A percentile compares a stretch with the other conserved stretches of the same genome.
These are phyloP conservation scores for Odontamblyopus rebecca DNA, from an alignment of 2,797 vertebrate genomes.

Conservation along the genomic window DNA sequence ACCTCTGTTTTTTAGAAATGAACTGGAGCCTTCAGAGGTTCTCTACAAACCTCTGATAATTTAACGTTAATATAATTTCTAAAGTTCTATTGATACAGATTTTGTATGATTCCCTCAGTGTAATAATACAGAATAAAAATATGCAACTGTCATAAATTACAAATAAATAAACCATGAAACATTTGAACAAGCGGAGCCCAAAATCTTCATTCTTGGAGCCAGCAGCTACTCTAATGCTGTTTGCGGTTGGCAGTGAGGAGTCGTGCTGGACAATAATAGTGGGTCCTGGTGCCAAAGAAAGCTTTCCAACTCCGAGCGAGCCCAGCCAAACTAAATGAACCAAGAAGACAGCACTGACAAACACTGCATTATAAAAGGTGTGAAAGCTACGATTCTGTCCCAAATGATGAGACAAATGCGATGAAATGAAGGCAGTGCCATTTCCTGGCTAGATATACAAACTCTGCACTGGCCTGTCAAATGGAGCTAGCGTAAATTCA, in stretches of 20 bases:
- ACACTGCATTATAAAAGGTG: conserved; percentile 22
- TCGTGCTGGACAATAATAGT: conserved; percentile 27
- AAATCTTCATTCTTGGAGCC: conserved; percentile 20
- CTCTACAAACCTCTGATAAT: no score
- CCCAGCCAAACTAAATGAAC: conserved; percentile 7
- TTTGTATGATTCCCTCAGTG: not conserved
- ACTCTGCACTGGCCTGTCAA: not conserved
- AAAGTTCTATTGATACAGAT: not conserved
- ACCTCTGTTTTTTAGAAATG: no score
- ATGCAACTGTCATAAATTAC: not conserved
- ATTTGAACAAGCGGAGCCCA: conserved; percentile 4
- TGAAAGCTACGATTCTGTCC: not conserved
- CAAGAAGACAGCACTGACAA: conserved; percentile 16
- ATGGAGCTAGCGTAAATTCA: no score
- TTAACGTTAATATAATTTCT: not conserved
- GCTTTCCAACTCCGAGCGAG: conserved; percentile 11
- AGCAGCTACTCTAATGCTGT: not conserved
- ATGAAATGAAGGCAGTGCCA: not conserved
- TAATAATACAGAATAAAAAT: not conserved
- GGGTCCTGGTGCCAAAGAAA: conserved; percentile 6
- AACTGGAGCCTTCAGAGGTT: no score
- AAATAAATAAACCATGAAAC: not conserved
- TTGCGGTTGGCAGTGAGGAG: conserved; percentile 19
- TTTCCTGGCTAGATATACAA: not conserved
- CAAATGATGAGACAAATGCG: not conserved